Base-by-base conservation (phyloP, 2,888 invertebrate species). In the Trichogramma dendrolimi region DNA sequence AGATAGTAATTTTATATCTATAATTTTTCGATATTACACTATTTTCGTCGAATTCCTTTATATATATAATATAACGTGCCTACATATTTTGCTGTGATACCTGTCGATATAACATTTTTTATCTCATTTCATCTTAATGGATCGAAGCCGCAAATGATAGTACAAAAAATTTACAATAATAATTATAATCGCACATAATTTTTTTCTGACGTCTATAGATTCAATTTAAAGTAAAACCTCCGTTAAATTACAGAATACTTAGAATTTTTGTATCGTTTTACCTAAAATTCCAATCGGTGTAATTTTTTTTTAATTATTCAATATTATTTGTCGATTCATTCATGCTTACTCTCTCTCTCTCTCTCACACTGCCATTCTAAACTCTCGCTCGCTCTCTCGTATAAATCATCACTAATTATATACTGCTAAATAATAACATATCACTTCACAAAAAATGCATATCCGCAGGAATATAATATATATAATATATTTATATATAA, bases 401-500 rank as follows among this genome's bases (percentile, higher is more conserved):
- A 62, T 62, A 66, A 63, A 62, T 65, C 65, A 64, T 65, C 59
- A 61, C 58, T 66, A 66, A 64, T 68, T 50, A 52, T 75, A 64
- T 75, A 75, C 70, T 70, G 72, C 74, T 84, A 84, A 84, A 69
- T 67, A 83, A 83, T 84, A 84, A 83, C 82, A 83, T 65, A 66
- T 84, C 83, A 84, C 83, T 83, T 87, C 87, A 87, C 87, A 87
- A 88, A 87, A 87, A 87, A 86, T 86, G 87, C 86, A 86, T 72
- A 73, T 86, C 85, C 86, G 86, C 86, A 86, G 86, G 85, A 87
- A 87, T 87, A 87, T 87, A 87, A 87, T 87, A 87, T 87, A 87
- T 86, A 87, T 86, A 87, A 87, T 86, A 87, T 87, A 87, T 85
- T 85, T 86, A 86, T 80, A 82, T 82, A 75, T 75, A 76, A 77